Evolutionary conservation across 2,888 invertebrate genomes (phyloP).

Genomic region (Furcula furcula): DNA sequence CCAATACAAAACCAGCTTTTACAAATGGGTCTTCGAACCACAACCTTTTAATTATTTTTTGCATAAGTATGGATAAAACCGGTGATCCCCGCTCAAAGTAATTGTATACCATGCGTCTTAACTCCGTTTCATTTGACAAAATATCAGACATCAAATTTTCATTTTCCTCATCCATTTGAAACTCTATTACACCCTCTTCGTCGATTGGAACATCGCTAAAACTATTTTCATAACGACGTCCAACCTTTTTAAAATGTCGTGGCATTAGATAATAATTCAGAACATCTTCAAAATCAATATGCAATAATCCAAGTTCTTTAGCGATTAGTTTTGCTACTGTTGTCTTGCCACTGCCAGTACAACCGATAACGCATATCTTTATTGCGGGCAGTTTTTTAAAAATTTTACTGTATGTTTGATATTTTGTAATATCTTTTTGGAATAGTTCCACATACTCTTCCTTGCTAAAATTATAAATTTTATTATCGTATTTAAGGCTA

Average conservation of each 20-base stretch:
- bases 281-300: constrained; percentile 70
- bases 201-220: constrained; percentile 54
- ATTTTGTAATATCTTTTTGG: constrained; percentile 69
- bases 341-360: constrained; percentile 79
- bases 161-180: constrained; percentile 62
- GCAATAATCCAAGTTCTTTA: constrained; percentile 77
- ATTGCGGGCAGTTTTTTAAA: constrained; percentile 67
- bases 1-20: constrained; percentile 79
- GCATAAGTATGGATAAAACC: constrained; percentile 65
- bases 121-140: constrained; percentile 58
- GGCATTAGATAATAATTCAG: constrained; percentile 59
- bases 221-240: constrained; percentile 63
- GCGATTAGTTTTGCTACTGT: constrained; percentile 72
- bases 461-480: constrained; percentile 77
- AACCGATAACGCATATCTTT: constrained; percentile 82
- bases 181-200: constrained; percentile 55
- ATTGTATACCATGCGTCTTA: constrained; percentile 57
- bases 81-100: constrained; percentile 75
- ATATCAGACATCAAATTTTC: constrained; percentile 49
- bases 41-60: constrained; percentile 62
- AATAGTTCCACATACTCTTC: constrained; percentile 74
- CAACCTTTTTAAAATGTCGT: constrained; percentile 67
- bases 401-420: constrained; percentile 68
- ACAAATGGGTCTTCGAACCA: constrained; percentile 79
- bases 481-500: constrained; percentile 73